phyloP scores from a whole-genome alignment of 1,140 invertebrate species.

The fruit fly (Drosophila melanogaster) region DNA sequence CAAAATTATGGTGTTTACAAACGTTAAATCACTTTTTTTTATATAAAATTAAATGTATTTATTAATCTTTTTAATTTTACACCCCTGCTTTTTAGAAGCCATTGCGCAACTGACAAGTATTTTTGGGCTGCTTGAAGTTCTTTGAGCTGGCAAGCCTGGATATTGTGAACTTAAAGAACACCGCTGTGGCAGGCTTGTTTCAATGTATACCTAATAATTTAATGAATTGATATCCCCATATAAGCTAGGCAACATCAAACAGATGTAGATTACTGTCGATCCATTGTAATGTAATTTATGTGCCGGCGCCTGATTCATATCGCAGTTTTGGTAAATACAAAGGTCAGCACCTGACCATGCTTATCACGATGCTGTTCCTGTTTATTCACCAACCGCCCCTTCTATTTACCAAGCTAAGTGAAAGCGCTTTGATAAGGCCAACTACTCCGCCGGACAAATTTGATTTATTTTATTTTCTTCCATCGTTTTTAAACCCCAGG shows the following conservation, averaged over 20 bases:
- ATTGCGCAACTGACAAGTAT: constrained; percentile 25
- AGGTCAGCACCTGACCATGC: constrained; percentile 39
- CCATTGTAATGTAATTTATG: constrained; percentile 64
- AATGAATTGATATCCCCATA: constrained; percentile 75
- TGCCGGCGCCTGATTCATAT: constrained; percentile 60
- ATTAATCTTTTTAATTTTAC: neutral
- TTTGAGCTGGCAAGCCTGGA: constrained; percentile 25
- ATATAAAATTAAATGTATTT: neutral
- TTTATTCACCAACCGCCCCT: constrained; percentile 7
- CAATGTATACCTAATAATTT: constrained; percentile 64
- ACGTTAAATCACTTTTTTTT: constrained; percentile 1
- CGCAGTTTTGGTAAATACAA: constrained; percentile 25
- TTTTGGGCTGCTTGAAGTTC: neutral
- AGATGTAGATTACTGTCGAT: constrained; percentile 30
- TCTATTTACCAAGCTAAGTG: constrained; percentile 2
- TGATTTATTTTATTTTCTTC: constrained; percentile 62
- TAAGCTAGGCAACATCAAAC: constrained; percentile 53
- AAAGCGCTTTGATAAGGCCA: constrained; percentile 61
- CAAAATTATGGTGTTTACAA: neutral
- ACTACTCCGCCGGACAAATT: constrained; percentile 40
- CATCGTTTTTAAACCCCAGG: constrained; percentile 44
- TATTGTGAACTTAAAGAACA: constrained; percentile 54
- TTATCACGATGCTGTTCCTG: constrained; percentile 56
- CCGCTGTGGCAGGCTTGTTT: constrained; percentile 49
- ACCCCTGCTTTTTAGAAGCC: constrained; percentile 50